Evolutionary conservation across 1,140 invertebrate species (phyloP), one percentile per base, ranked within the genome.

Genomic region (Papilio dardanus): DNA sequence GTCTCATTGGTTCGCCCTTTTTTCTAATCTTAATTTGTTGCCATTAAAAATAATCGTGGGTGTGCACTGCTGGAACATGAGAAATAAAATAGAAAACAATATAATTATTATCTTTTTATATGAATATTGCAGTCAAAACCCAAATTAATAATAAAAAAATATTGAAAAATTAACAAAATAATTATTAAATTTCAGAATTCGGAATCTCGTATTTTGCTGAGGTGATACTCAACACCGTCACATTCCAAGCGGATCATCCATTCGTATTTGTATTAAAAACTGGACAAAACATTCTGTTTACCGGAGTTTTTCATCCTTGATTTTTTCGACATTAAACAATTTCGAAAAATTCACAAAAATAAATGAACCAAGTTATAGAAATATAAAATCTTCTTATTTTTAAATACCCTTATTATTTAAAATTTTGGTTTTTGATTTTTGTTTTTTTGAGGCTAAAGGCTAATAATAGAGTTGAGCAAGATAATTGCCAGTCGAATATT

Each of bases 241-340:
- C 21, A 19, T 81, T 79, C 69, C 37, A 10, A 2, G 81, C 79
- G 16, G 74, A 82, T 42, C 81, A 69, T 74, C 78, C 81, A 12
- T 82, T 78, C 69, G 42, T 74, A 37, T 82, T 77, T 74, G 66
- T 76, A 46, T 71, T 82, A 21, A 79, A 24, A 58, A 58, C 73
- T 66, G 40, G 65, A 12, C 24, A 42, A n/a, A 76, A 42, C 40
- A 75, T 69, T 8, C 14, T 79, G 10, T 81, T 81, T 19, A 76
- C 0, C 35, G 80, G 80, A 33, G 71, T 77, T n/a, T 77, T 68
- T 66, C 30, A 37, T 1, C 68, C 75, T 73, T 81, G 79, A 78
- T 58, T 50, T 16, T 19, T 37, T 3, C 2, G 30, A 40, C 12
- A 12, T 30, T 28, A 30, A 62, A 62, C 5, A 28, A 28, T 14